Conservation (phyloP, 2,113 vertebrate genomes). For the Synodontis membranacea region DNA sequence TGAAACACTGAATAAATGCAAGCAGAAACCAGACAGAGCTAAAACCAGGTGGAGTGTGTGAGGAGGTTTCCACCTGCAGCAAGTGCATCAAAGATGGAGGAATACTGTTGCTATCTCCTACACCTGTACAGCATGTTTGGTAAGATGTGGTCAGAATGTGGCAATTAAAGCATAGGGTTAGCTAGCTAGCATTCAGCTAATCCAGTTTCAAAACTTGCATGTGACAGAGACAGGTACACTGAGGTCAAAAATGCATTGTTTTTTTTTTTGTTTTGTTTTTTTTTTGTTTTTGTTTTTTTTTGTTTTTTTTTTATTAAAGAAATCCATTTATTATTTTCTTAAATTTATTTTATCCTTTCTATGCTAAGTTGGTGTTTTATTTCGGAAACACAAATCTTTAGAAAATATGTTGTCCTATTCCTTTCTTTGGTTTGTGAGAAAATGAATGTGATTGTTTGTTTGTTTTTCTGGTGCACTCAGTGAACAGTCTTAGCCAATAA, state of each 20-base stretch:
- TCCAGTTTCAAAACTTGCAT: slow-evolving; percentile 90
- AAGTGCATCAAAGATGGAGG: slow-evolving; percentile 8
- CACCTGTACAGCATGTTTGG: slow-evolving; percentile 41
- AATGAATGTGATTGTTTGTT: slow-evolving; percentile 64
- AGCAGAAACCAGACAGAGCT: slow-evolving; percentile 42
- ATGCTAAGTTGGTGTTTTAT: slow-evolving; percentile 66
- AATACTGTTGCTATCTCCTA: slow-evolving; percentile 11
- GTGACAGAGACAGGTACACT: slow-evolving; percentile 83
- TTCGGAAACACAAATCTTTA: slow-evolving; percentile 76
- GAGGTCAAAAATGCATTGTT: slow-evolving; percentile 90
- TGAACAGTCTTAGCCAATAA: slow-evolving; percentile 89
- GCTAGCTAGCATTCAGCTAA: slow-evolving; percentile 60
- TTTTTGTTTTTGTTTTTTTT: slow-evolving; percentile 16
- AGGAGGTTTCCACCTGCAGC: slow-evolving; percentile 4
- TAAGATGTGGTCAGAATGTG: slow-evolving; percentile 2
- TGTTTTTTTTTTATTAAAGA: slow-evolving; percentile 59
- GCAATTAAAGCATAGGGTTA: slow-evolving; percentile 45
- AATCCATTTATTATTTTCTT: slow-evolving; percentile 66
- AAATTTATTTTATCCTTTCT: slow-evolving; percentile 64
- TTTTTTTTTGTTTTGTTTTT: slow-evolving; percentile 30
- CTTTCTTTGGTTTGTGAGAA: slow-evolving; percentile 69
- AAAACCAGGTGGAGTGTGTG: slow-evolving; percentile 49
- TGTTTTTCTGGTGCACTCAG: slow-evolving; percentile 60
- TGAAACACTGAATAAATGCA: slow-evolving; percentile 17
- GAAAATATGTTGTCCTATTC: slow-evolving; percentile 70